Conservation (phyloP, 2,888 invertebrate genomes). For the Tenthredo livida region DNA sequence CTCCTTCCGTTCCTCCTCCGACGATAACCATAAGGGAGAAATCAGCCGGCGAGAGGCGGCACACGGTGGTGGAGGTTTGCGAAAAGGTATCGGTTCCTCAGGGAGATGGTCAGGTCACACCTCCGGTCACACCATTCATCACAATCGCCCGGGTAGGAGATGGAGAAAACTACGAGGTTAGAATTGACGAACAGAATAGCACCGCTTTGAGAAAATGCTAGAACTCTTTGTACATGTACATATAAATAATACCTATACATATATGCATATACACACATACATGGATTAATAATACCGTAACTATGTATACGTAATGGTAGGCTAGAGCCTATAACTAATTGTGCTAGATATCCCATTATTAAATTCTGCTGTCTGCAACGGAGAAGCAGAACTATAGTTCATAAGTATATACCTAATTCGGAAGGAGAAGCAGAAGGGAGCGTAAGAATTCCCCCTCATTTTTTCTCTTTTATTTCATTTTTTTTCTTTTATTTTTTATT, state of each 20-base stretch:
- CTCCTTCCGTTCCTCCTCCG: not conserved
- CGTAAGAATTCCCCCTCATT: not conserved
- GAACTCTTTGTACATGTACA: not conserved
- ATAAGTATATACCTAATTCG: not conserved
- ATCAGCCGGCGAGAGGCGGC: conserved; percentile 65
- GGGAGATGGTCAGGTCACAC: conserved; percentile 64
- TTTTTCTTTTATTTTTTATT: too few relatives aligned
- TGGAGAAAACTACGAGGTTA: conserved; percentile 68
- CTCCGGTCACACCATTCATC: conserved; percentile 72
- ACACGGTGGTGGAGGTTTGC: conserved; percentile 73
- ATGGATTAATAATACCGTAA: conserved; percentile 19
- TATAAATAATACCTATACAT: not conserved
- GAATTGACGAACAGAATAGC: conserved; percentile 67
- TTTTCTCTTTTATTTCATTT: not conserved
- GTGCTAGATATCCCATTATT: conserved; percentile 17
- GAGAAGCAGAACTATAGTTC: not conserved
- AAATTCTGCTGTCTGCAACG: not conserved
- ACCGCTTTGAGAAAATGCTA: conserved; percentile 60
- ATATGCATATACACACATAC: not conserved
- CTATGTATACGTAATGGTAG: conserved; percentile 32
- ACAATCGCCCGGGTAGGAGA: conserved; percentile 70
- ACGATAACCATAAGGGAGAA: conserved; percentile 57
- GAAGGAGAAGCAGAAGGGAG: not conserved
- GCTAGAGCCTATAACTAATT: conserved; percentile 20
- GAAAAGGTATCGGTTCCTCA: conserved; percentile 72